These are phyloP conservation scores for Leptatherina wallacei DNA, from an alignment of 2,797 vertebrate genomes.

Conservation along the genomic window DNA sequence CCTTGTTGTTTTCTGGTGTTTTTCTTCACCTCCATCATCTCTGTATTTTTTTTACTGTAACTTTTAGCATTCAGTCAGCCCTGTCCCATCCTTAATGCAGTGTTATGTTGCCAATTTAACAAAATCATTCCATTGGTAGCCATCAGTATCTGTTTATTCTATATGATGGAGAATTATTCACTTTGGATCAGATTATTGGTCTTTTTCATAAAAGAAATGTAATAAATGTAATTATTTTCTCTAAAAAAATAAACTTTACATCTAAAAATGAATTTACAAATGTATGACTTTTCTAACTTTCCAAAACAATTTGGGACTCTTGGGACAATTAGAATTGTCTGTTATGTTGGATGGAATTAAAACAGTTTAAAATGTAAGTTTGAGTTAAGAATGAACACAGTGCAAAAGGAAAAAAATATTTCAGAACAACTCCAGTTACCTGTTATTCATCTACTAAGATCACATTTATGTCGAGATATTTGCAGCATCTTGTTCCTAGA, in stretches of 20 bases:
- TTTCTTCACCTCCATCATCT: constrained; percentile 18
- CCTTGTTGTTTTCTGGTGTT: not conserved
- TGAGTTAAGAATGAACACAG: not conserved
- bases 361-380: not conserved
- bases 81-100: not conserved
- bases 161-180: constrained; percentile 18
- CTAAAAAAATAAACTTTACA: constrained; percentile 57
- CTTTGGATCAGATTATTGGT: constrained; percentile 3
- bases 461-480: constrained; percentile 2
- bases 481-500: too few species aligned
- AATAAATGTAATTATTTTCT: constrained; percentile 49
- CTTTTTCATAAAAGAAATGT: constrained; percentile 17
- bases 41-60: constrained; percentile 26
- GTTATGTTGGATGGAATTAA: not conserved
- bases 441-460: not conserved
- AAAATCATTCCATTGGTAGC: constrained; percentile 2
- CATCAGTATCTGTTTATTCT: constrained; percentile 53
- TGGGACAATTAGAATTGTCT: not conserved
- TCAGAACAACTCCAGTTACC: not conserved
- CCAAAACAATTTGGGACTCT: not conserved
- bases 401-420: not conserved
- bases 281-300: not conserved
- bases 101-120: constrained; percentile 21
- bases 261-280: not conserved
- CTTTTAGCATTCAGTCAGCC: constrained; percentile 1